Percentiles rank a stretch among this genome's conserved stretches.
phyloP scores from a whole-genome alignment of 2,797 vertebrate species.

The Eulemur coronatus region DNA sequence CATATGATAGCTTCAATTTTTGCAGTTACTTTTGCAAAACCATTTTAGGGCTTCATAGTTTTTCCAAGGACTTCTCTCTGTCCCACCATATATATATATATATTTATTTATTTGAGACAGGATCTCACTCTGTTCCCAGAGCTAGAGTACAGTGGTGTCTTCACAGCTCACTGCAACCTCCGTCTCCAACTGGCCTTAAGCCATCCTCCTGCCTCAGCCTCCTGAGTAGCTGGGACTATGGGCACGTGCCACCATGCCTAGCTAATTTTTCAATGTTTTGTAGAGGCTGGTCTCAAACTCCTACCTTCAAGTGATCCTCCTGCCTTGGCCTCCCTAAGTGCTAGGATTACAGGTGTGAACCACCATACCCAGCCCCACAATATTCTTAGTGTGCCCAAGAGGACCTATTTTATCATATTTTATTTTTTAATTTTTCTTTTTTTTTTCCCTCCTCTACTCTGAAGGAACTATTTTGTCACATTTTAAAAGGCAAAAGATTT shows the following conservation, averaged over 20 bases:
- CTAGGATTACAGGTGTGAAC: not conserved
- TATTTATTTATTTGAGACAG: not conserved
- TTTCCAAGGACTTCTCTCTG: not conserved
- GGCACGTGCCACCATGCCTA: no score
- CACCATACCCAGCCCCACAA: not conserved
- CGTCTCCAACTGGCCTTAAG: no score
- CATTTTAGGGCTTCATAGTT: not conserved
- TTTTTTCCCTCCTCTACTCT: no score
- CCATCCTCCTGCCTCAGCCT: no score
- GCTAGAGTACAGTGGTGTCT: no score
- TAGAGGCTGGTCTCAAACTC: not conserved
- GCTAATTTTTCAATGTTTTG: no score
- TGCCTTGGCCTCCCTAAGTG: not conserved
- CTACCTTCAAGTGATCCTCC: not conserved
- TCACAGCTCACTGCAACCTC: no score
- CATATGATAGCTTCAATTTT: not conserved
- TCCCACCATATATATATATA: not conserved
- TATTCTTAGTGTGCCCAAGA: not conserved
- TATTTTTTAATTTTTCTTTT: not conserved
- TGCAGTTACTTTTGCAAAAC: not conserved
- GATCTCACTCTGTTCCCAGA: no score
- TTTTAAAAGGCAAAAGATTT: no score
- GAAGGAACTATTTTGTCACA: no score
- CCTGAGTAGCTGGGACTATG: no score
- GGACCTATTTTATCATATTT: not conserved